phyloP scores from a whole-genome alignment of 2,113 vertebrate species.

The Pomatostomus ruficeps region DNA sequence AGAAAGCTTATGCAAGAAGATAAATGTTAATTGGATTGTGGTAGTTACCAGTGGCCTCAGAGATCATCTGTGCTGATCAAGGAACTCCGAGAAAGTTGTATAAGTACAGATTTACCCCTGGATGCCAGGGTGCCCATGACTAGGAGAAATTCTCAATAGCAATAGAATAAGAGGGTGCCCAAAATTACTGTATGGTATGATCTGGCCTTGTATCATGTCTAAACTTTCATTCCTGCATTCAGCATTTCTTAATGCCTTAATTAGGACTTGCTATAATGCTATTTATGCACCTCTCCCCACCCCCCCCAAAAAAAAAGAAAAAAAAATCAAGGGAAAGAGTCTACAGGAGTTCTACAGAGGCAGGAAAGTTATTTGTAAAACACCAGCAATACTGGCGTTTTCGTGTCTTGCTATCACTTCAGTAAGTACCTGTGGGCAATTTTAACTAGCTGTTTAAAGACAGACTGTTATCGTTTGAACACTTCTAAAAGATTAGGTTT shows the following conservation, averaged over 20 bases:
- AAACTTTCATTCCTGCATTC: background rate
- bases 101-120: background rate
- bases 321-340: background rate
- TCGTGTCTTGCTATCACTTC: background rate
- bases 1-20: background rate
- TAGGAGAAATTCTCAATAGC: background rate
- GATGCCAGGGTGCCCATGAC: background rate
- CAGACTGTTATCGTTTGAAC: background rate
- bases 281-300: background rate
- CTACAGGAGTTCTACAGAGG: background rate
- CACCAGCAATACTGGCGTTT: background rate
- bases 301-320: background rate
- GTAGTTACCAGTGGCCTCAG: background rate
- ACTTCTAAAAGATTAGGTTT: background rate
- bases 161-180: background rate
- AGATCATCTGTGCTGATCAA: background rate
- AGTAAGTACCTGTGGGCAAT: background rate
- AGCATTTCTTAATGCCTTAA: background rate
- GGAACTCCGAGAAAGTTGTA: background rate
- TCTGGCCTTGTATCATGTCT: background rate
- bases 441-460: conserved; percentile 24
- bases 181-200: background rate
- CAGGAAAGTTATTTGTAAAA: background rate
- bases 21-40: background rate
- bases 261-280: background rate